Conservation (phyloP, 2,888 invertebrate species). For the Leptothorax acervorum region DNA sequence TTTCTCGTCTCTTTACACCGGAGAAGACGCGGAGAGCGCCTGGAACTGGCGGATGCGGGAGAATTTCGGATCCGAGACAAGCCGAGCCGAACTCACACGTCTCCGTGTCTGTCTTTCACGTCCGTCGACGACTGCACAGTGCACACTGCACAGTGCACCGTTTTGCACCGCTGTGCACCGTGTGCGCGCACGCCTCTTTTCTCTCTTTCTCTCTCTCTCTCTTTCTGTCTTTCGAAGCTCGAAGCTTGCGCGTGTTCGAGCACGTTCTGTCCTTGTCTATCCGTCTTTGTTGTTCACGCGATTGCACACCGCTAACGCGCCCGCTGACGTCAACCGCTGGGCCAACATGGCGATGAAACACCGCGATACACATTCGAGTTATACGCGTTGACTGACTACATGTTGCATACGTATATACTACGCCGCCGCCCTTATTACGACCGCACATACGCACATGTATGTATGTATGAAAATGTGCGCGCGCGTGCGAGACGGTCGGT, state of each 20-base stretch:
- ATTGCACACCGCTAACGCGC: constrained; percentile 59
- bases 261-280: constrained; percentile 22
- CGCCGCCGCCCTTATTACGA: not conserved
- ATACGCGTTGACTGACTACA: not conserved
- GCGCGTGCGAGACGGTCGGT: not conserved
- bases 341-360: constrained; percentile 71
- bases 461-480: not conserved
- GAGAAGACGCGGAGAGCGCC: constrained; percentile 70
- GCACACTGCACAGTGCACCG: not conserved
- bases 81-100: constrained; percentile 73
- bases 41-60: constrained; percentile 70
- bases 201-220: constrained; percentile 47
- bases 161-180: not conserved
- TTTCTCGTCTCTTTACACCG: not conserved
- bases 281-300: constrained; percentile 46
- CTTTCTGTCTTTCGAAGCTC: not conserved
- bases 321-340: constrained; percentile 71
- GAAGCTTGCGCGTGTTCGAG: constrained; percentile 57
- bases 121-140: constrained; percentile 12
- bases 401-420: not conserved
- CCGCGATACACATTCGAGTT: not conserved
- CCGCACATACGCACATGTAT: not conserved
- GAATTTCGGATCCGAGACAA: constrained; percentile 27
- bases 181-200: constrained; percentile 40
- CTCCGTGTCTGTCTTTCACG: constrained; percentile 63